A percentile compares a stretch with the other conserved stretches of the same genome.
These are phyloP conservation scores for Pachliopta kotzebuea DNA, from an alignment of 2,888 invertebrate species.

Conservation along the genomic window DNA sequence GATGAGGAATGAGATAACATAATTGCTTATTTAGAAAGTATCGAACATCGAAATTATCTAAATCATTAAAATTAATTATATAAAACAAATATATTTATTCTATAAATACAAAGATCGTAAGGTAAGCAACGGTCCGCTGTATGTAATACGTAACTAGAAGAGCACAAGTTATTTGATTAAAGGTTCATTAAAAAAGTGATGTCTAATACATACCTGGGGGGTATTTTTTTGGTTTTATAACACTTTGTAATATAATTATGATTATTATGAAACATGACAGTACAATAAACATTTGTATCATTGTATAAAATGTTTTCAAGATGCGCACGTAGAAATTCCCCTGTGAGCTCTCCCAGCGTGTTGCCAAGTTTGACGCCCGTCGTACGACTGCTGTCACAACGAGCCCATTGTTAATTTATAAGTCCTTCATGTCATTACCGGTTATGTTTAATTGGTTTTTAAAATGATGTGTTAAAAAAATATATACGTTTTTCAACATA, in stretches of 20 bases:
- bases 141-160: too few species aligned
- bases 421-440: slow-evolving; percentile 5
- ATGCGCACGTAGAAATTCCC: slow-evolving; percentile 21
- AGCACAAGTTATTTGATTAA: too few species aligned
- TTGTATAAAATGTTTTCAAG: slow-evolving; percentile 22
- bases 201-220: slow-evolving; percentile 69
- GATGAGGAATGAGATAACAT: too few species aligned
- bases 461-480: too few species aligned
- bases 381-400: slow-evolving; percentile 27
- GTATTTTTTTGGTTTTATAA: slow-evolving; percentile 66
- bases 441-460: slow-evolving; percentile 1
- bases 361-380: slow-evolving; percentile 19
- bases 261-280: slow-evolving; percentile 31
- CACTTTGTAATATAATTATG: slow-evolving; percentile 33
- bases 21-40: too few species aligned
- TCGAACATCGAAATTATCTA: too few species aligned
- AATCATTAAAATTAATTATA: too few species aligned
- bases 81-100: too few species aligned
- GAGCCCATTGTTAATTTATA: slow-evolving; percentile 8
- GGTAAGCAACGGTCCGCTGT: too few species aligned
- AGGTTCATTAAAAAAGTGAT: too few species aligned
- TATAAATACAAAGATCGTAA: too few species aligned
- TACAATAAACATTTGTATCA: slow-evolving; percentile 32
- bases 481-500: too few species aligned
- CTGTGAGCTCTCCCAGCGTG: slow-evolving; percentile 4